These are phyloP conservation scores for Myripristis jacobus DNA, from an alignment of 2,797 vertebrate genomes.

Conservation along the genomic window DNA sequence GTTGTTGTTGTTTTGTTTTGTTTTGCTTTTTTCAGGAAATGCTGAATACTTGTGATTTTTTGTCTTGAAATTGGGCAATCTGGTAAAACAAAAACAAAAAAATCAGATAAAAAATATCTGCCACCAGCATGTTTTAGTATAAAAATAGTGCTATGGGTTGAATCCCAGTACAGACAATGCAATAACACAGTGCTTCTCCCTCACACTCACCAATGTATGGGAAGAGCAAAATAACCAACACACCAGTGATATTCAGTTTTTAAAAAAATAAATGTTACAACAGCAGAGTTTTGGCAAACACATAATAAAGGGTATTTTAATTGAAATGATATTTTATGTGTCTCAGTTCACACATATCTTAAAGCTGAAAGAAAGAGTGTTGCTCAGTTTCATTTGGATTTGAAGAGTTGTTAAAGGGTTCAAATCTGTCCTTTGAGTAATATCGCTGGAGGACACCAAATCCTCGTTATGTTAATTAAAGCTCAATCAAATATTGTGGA, in stretches of 20 bases:
- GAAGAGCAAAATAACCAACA: neutral
- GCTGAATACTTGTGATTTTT: neutral
- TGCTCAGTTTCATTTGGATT: constrained; percentile 61
- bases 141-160: neutral
- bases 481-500: constrained; percentile 71
- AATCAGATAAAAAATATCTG: neutral
- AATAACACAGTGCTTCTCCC: neutral
- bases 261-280: constrained; percentile 58
- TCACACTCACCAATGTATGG: neutral
- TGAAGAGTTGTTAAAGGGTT: constrained; percentile 45
- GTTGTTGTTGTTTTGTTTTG: too few relatives aligned
- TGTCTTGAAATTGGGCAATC: neutral
- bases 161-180: neutral
- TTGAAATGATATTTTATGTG: constrained; percentile 51
- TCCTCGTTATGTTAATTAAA: constrained; percentile 75
- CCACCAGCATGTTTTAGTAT: neutral
- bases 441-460: constrained; percentile 71
- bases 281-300: constrained; percentile 44
- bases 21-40: constrained; percentile 11
- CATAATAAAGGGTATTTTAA: constrained; percentile 20
- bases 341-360: constrained; percentile 46
- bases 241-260: constrained; percentile 2
- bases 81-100: constrained; percentile 7
- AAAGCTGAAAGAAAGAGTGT: neutral
- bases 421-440: constrained; percentile 66